phyloP scores from a whole-genome alignment of 1,140 invertebrate species.

The Trachelipus rathkii region DNA sequence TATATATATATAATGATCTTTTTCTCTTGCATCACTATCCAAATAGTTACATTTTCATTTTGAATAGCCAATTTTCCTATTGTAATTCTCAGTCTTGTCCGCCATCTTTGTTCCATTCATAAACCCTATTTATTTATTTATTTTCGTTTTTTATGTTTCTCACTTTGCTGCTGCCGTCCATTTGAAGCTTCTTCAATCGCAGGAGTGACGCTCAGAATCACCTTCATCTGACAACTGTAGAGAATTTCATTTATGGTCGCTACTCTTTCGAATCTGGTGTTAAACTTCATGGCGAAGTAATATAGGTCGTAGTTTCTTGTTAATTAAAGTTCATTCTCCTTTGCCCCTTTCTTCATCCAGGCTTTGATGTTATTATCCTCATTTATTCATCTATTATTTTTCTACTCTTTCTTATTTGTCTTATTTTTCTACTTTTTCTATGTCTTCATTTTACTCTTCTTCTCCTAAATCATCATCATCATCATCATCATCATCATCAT shows the following conservation, averaged over 20 bases:
- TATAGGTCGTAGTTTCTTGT: background rate
- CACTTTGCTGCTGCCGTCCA: background rate
- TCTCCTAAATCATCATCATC: no score
- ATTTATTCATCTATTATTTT: no score
- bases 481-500: no score
- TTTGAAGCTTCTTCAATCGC: background rate
- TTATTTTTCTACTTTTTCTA: no score
- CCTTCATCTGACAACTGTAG: conserved; percentile 2
- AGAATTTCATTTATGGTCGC: conserved; percentile 1
- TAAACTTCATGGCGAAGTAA: background rate
- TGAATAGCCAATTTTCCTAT: conserved; percentile 4
- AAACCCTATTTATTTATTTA: background rate
- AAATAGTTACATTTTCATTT: background rate
- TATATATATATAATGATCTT: background rate
- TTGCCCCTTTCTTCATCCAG: background rate
- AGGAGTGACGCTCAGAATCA: background rate
- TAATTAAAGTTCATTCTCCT: conserved; percentile 3
- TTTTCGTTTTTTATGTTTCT: conserved; percentile 1
- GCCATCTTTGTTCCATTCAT: background rate
- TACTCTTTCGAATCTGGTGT: background rate
- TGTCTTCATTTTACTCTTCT: no score
- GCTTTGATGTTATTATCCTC: no score
- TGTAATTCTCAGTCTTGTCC: conserved; percentile 4
- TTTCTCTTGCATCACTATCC: background rate
- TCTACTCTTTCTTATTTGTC: no score